Evolutionary conservation across 2,888 invertebrate species (phyloP).

Genomic region (Chaetoderma sp.): DNA sequence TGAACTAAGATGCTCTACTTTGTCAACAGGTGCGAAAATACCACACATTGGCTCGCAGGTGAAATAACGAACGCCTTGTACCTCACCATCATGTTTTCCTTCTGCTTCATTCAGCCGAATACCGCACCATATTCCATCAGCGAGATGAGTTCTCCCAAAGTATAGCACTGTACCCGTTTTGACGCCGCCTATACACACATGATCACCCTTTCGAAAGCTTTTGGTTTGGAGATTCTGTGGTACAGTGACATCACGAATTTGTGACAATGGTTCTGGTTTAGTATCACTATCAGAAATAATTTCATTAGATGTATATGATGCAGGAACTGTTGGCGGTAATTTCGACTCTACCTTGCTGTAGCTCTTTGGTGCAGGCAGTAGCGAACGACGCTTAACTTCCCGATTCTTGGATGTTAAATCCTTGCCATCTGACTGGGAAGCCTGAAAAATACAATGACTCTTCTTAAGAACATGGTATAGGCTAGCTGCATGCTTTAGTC

Average conservation of each 20-base stretch:
- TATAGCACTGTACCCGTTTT: slow-evolving; percentile 73
- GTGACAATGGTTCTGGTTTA: slow-evolving; percentile 29
- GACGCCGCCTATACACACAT: slow-evolving; percentile 70
- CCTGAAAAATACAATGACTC: slow-evolving; percentile 26
- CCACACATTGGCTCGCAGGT: slow-evolving; percentile 75
- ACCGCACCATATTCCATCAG: slow-evolving; percentile 76
- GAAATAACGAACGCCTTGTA: slow-evolving; percentile 77
- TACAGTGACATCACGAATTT: slow-evolving; percentile 7
- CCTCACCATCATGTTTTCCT: slow-evolving; percentile 77
- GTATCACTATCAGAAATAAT: slow-evolving; percentile 31
- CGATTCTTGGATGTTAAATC: slow-evolving; percentile 22
- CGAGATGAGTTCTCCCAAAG: slow-evolving; percentile 74
- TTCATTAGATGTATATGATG: slow-evolving; percentile 21
- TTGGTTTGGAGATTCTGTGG: slow-evolving; percentile 14
- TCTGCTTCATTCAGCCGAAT: slow-evolving; percentile 74
- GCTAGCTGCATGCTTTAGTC: too few species aligned
- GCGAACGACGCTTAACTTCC: slow-evolving; percentile 43
- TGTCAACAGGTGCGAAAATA: slow-evolving; percentile 76
- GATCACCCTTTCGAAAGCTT: slow-evolving; percentile 65
- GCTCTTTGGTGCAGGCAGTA: slow-evolving; percentile 45
- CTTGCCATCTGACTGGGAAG: slow-evolving; percentile 30
- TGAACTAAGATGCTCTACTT: too few species aligned
- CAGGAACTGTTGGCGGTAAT: slow-evolving; percentile 2
- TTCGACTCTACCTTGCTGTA: slow-evolving; percentile 12
- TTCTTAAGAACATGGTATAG: too few species aligned